Base-by-base conservation (phyloP, 1,140 invertebrate genomes). In the Macrosteles quadrilineatus region DNA sequence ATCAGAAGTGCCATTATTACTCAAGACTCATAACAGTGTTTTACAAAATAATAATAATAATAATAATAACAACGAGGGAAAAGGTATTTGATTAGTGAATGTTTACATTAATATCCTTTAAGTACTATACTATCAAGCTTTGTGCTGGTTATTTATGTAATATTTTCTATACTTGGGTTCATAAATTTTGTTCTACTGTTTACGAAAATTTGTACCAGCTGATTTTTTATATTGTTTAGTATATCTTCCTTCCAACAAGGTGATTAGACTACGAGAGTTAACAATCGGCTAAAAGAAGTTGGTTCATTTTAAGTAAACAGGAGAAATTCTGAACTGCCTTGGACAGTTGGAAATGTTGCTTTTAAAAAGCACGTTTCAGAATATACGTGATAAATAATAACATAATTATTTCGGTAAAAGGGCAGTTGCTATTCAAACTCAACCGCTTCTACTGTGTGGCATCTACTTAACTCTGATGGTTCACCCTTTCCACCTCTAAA, bases 401-500 rank as follows among this genome's bases (percentile, higher is more conserved):
- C 14, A 29, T 4, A 6, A 9, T 23, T 27, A 31, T 3, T 6
- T 14, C 29, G 14, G 25, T 31, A 62, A 9, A 62, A 62, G 57
- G 57, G 11, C 57, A 62, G 57, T 62, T n/a, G 57, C 57, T 4
- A 62, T 4, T 27, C 25, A 62, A 62, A 27, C 27, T 12, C 25
- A 6, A 29, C 2, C 19, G 29, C 23, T 62, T 29, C 25, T 27
- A 6, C 57, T 62, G 57, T 50, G 47, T 62, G 57, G 57, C 23
- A 19, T 31, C 9, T 25, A 29, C 57, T 62, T 62, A 27, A 62
- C 25, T 4, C 14, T 4, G 57, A 62, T 25, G 29, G 29, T 62
- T 27, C 19, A 2, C 47, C 57, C 57, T 31, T 62, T 29, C 57
- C 23, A 62, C 25, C 57, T 62, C 57, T n/a, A 62, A 31, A 62